A percentile compares a stretch with the other conserved stretches of the same genome.
These are phyloP conservation scores for Phacellophora camtschatica DNA, from an alignment of 30 jellyfish, hydroid and myxozoan genomes.

Conservation along the genomic window DNA sequence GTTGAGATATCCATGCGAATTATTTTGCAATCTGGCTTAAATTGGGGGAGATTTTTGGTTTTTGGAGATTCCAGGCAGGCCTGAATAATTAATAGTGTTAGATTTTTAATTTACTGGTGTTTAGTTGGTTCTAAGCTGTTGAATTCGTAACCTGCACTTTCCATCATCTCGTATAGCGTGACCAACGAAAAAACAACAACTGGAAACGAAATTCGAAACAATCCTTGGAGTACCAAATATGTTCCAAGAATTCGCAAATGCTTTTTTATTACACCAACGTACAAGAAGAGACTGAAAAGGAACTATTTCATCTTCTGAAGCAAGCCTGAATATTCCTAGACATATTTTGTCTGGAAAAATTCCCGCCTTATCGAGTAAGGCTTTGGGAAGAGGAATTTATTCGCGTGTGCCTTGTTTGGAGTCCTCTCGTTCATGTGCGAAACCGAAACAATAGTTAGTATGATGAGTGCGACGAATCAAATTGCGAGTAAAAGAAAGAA, in stretches of 20 bases:
- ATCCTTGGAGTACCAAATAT: no score
- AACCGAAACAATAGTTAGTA: neutral
- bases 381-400: neutral
- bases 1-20: no score
- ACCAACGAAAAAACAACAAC: slow-evolving; percentile 26
- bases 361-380: neutral
- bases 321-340: neutral
- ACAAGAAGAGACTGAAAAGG: neutral
- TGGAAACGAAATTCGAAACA: neutral
- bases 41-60: no score
- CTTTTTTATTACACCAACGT: neutral
- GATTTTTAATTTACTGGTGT: slow-evolving; percentile 13
- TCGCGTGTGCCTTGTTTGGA: no score
- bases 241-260: no score
- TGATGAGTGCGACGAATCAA: slow-evolving; percentile 38
- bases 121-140: slow-evolving; percentile 6
- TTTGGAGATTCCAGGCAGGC: slow-evolving; percentile 14
- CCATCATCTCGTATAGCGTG: slow-evolving; percentile 33
- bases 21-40: no score
- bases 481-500: slow-evolving; percentile 58
- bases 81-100: slow-evolving; percentile 21
- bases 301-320: neutral
- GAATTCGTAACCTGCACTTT: slow-evolving; percentile 5
- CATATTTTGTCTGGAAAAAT: neutral
- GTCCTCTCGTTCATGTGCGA: no score